phyloP scores from a whole-genome alignment of 2,797 vertebrate species.

The Fistularia commersonii region DNA sequence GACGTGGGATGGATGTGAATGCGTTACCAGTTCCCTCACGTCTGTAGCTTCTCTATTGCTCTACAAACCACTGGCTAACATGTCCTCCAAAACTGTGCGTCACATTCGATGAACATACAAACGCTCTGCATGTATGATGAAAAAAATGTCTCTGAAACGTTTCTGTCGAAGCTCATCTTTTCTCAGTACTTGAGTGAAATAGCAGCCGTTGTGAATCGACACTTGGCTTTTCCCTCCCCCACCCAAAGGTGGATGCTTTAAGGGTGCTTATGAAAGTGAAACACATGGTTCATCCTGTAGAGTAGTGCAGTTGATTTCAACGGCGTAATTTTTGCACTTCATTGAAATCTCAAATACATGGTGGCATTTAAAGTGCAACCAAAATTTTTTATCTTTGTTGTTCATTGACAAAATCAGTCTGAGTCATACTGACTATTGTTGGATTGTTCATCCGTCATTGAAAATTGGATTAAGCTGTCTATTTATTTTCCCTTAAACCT shows the following conservation, averaged over 20 bases:
- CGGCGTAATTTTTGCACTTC: no score
- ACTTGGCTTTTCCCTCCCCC: slow-evolving; percentile 39
- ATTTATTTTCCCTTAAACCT: no score
- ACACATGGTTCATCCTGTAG: not conserved
- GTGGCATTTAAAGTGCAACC: no score
- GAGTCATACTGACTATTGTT: not conserved
- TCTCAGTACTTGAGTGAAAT: not conserved
- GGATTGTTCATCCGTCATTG: no score
- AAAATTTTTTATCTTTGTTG: no score
- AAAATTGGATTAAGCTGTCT: no score
- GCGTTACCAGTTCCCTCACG: slow-evolving; percentile 28
- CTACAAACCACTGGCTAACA: slow-evolving; percentile 48
- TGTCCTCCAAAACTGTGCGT: slow-evolving; percentile 35
- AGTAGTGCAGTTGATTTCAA: no score
- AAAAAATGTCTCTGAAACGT: slow-evolving; percentile 1
- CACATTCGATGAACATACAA: slow-evolving; percentile 13
- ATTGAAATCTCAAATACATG: no score
- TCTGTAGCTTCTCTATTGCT: slow-evolving; percentile 9
- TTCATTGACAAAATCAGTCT: not conserved
- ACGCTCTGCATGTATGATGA: slow-evolving; percentile 37
- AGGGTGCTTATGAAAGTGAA: slow-evolving; percentile 33
- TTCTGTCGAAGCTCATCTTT: not conserved
- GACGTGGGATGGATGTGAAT: not conserved
- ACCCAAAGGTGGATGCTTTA: slow-evolving; percentile 8
- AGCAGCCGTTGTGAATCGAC: slow-evolving; percentile 18